Evolutionary conservation across 2,888 invertebrate genomes (phyloP), one percentile per base, ranked within the genome.

Genomic region (Hofmannophila pseudospretella): DNA sequence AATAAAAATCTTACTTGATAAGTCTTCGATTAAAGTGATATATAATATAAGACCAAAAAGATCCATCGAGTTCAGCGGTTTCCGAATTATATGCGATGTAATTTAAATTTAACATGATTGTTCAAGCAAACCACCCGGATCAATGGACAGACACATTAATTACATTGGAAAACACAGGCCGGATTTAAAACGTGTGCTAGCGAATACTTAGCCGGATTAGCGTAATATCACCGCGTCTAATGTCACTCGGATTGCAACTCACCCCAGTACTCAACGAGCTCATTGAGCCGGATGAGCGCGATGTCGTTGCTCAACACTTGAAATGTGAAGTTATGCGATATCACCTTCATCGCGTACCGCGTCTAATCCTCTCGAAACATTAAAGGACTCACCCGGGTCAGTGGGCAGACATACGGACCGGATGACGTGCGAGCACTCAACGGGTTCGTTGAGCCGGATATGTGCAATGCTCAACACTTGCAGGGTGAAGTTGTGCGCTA

Each of bases 291-390:
- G 46, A 96, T 68, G 36, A 96, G 69, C 0, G 96, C 93, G 41
- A 96, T 94, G 64, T 96, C 96, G 62, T 96, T 94, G 65, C 94
- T 93, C 53, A 96, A 93, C 58, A 94, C 94, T 2, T 92, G 86
- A 60, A 94, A 90, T 48, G 94, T 92, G 75, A 96, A 96, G 56
- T 93, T 91, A 39, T 94, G 93, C 0, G 91, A 90, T 19, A 93
- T 88, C 34, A 94, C 90, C 50, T 94, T 88, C 20, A 93, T 74
- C 11, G 95, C 91, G 64, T 90, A 92, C 39, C 94, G 89, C 0
- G 16, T 5, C 5, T 4, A 16, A 16, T 16, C 3, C 16, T n/a
- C n/a, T n/a, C 43, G 96, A 16, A 16, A 16, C 16, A 4, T 5
- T 16, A 5, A 16, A 5, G 3, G 3, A 16, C 5, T n/a, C 72